phyloP scores from a whole-genome alignment of 1,140 invertebrate genomes.

The Drosophila virilis region DNA sequence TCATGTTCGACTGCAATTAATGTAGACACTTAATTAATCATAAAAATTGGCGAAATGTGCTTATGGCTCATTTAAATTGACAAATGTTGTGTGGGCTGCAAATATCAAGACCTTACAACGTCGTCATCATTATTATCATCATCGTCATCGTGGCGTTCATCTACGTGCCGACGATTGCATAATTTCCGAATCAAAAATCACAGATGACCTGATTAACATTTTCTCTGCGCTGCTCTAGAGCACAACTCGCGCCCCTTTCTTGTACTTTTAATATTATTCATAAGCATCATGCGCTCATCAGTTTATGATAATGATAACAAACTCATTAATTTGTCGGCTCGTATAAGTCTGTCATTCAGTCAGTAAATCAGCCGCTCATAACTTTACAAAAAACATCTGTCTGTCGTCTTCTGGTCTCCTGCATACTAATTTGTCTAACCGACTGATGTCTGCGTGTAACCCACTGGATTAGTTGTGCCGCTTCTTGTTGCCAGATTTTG shows the following conservation, averaged over 20 bases:
- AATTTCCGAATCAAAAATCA: conserved; percentile 17
- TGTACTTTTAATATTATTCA: conserved; percentile 55
- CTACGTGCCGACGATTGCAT: conserved; percentile 16
- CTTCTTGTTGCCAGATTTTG: conserved; percentile 16
- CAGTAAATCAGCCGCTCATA: conserved; percentile 45
- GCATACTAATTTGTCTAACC: conserved; percentile 70
- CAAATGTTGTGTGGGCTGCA: conserved; percentile 79
- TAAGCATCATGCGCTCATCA: conserved; percentile 64
- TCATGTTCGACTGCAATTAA: conserved; percentile 80
- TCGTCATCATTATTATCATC: conserved; percentile 3
- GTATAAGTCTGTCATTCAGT: conserved; percentile 23
- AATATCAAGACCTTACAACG: conserved; percentile 24
- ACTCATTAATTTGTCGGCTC: conserved; percentile 67
- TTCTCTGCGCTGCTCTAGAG: not conserved
- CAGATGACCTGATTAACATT: conserved; percentile 63
- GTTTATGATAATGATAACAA: conserved; percentile 79
- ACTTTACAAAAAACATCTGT: conserved; percentile 58
- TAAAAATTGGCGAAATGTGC: conserved; percentile 81
- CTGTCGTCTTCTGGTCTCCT: conserved; percentile 51
- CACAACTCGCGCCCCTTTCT: not conserved
- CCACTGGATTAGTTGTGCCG: conserved; percentile 49
- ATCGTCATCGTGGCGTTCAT: conserved; percentile 1
- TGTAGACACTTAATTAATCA: conserved; percentile 82
- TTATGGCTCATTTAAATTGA: conserved; percentile 81
- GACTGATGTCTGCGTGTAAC: conserved; percentile 50